Evolutionary conservation across 2,113 vertebrate species (phyloP).

Genomic region (Tichodroma muraria): DNA sequence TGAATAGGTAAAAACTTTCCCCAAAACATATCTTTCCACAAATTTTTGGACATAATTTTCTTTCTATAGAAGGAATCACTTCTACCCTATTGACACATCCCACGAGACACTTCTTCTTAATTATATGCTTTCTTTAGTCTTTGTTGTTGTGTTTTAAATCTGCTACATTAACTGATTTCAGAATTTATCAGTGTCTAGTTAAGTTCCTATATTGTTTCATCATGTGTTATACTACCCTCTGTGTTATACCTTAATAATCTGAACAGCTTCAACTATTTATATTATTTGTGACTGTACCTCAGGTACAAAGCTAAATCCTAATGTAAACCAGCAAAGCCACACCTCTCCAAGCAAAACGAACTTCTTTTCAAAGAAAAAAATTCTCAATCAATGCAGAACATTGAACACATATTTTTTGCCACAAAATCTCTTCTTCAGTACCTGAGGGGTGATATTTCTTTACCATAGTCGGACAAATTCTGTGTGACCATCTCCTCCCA

Average conservation of each 20-base stretch:
- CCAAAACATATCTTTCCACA: not conserved
- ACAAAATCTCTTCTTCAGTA: not conserved
- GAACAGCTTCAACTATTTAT: not conserved
- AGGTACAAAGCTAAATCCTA: not conserved
- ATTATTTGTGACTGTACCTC: not conserved
- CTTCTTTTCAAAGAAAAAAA: not conserved
- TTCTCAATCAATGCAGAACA: not conserved
- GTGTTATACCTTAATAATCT: not conserved
- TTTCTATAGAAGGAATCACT: not conserved
- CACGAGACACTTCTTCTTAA: not conserved
- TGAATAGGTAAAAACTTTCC: not conserved
- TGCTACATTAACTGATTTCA: not conserved
- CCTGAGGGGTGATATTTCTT: not conserved
- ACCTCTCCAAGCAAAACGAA: not conserved
- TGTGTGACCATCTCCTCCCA: not conserved
- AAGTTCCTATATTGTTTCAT: not conserved
- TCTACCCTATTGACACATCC: not conserved
- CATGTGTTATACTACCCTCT: not conserved
- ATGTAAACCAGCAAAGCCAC: not conserved
- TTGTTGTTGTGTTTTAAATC: not conserved
- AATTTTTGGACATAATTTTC: not conserved
- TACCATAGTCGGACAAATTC: not conserved
- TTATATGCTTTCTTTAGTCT: not conserved
- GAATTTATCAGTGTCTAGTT: not conserved
- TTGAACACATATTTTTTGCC: not conserved